Conservation (phyloP, 2,113 vertebrate species). For the Uropsilus gracilis region DNA sequence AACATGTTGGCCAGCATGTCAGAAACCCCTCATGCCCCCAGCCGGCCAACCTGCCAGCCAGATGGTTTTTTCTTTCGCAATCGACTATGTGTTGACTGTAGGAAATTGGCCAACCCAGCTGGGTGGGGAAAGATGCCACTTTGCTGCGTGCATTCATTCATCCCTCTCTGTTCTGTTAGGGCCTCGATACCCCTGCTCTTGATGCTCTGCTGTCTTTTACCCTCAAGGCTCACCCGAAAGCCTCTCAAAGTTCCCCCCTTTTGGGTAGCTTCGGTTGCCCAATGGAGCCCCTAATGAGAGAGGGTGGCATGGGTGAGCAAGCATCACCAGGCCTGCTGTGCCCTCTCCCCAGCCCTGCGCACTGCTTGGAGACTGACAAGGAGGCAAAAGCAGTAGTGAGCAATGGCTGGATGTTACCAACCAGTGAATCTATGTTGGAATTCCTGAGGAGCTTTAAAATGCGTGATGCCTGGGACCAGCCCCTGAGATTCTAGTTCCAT, state of each 20-base stretch:
- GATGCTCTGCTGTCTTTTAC: not conserved
- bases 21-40: not conserved
- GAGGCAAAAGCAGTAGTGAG: not conserved
- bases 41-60: not conserved
- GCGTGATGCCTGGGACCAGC: not conserved
- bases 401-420: not conserved
- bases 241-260: not conserved
- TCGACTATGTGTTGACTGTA: not conserved
- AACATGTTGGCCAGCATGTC: not conserved
- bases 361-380: not conserved
- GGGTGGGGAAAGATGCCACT: not conserved
- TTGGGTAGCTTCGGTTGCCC: not conserved
- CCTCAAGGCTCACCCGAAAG: not conserved
- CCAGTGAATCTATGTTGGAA: not conserved
- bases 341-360: not conserved
- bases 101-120: not conserved
- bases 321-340: not conserved
- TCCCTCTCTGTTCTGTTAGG: not conserved
- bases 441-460: not conserved
- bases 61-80: not conserved
- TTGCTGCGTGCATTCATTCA: not conserved
- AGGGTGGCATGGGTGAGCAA: not conserved
- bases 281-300: not conserved
- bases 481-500: slow-evolving; percentile 20
- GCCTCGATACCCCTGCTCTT: not conserved